phyloP scores from a whole-genome alignment of 2,113 vertebrate species.

The Xenus cinereus region DNA sequence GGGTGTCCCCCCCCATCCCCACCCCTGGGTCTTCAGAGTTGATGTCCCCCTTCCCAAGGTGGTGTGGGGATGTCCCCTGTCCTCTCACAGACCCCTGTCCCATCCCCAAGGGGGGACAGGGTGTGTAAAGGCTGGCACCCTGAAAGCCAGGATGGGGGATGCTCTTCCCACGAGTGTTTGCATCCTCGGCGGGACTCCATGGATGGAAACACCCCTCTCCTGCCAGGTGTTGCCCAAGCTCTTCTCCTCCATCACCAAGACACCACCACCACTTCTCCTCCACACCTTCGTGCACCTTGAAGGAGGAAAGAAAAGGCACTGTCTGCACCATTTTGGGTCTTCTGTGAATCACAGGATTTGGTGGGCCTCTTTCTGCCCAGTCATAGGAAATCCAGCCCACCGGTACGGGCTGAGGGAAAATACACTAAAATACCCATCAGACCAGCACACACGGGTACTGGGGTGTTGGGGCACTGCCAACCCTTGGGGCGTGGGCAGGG shows the following conservation, averaged over 20 bases:
- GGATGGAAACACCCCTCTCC: no score
- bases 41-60: not conserved
- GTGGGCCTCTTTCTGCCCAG: not conserved
- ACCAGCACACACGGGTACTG: accelerated
- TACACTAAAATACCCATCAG: not conserved
- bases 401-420: no score
- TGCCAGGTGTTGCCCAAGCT: not conserved
- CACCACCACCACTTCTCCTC: not conserved
- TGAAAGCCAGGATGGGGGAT: not conserved
- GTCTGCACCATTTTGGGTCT: accelerated
- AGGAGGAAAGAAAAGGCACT: not conserved
- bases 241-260: not conserved
- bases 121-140: not conserved
- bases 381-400: not conserved
- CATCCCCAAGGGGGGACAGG: accelerated
- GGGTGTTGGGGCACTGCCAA: not conserved
- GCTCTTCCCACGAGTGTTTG: not conserved
- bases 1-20: no score
- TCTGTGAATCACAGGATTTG: not conserved
- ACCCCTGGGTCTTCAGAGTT: not conserved
- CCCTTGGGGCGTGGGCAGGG: not conserved
- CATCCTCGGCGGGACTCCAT: accelerated
- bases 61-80: no score
- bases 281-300: accelerated
- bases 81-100: not conserved